Evolutionary conservation across 2,113 vertebrate species (phyloP), one percentile per base, ranked within the genome.

Genomic region (Silurus glanis): DNA sequence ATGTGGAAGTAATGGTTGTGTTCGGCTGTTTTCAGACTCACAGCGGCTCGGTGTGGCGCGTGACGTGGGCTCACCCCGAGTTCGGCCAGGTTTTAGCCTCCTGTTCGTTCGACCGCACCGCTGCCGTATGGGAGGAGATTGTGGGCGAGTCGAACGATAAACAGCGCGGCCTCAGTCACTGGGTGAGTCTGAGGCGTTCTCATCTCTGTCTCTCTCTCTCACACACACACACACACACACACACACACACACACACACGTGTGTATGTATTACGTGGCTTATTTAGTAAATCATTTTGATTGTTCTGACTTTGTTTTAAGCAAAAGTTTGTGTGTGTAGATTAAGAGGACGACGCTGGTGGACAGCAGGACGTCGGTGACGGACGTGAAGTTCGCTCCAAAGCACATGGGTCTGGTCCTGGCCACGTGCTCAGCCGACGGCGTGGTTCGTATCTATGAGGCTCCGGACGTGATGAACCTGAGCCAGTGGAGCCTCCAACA

Each of bases 121-220:
- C 98, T 67, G 98, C 97, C 13, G 97, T 99, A 0, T 99, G 98
- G 98, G 98, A 99, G 92, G 98, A 99, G 94, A 99, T 99, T 81
- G 98, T 99, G 3, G 98, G 98, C 19, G 98, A 99, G 87, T 99
- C 98, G 45, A 99, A 99, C 55, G 98, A 99, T 93, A 99, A 99
- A 92, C 97, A 99, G 85, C 96, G 97, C 82, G 97, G 97, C 79
- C 96, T 98, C 90, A 99, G 97, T 92, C 98, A 99, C 88, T 99
- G 98, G 98, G 98, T 99, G 45, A 94, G 96, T 75, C 23, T 0
- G 1, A 25, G 21, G 23, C 19, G 14, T 51, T 74, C n/a, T 64
- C 23, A 67, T 67, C 5, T 4, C 13, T 5, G 23, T 0, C n/a
- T 1, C n/a, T 0, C 37, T 37, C 66, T 5, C 5, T 53, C 59